Evolutionary conservation across 2,113 vertebrate species (phyloP), one percentile per base, ranked within the genome.

Genomic region (Hippocampus abdominalis): DNA sequence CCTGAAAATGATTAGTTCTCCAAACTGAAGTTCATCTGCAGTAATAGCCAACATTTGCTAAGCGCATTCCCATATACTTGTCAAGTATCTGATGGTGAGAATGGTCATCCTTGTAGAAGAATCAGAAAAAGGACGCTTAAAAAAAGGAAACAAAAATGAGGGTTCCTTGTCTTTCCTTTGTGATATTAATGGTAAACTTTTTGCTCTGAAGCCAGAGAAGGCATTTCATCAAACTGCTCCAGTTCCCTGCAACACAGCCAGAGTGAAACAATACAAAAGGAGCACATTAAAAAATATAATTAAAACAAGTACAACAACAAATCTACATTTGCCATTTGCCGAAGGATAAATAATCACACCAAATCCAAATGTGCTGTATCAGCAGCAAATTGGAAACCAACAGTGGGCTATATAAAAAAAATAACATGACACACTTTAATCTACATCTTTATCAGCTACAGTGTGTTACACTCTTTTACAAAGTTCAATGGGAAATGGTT

Each of bases 221-320:
- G 49, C 11, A 54, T 11, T 4, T 40, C 66, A 3, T 44, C 49
- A 10, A 49, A 11, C 48, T 16, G 49, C 65, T 13, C 1, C 63
- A 56, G 54, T 66, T 46, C 39, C 57, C 77, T 74, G 11, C 54
- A 72, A 60, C 15, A 53, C 46, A 46, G 40, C 59, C 1, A 77
- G 36, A 69, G 20, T 64, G 6, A 71, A 3, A 66, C 0, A 72
- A 36, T 1, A 70, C 0, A 66, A 3, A 64, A 15, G 27, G 11
- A 66, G 21, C 1, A 21, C 20, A 21, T 40, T 15, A 44, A 32
- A 44, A 7, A 8, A 53, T 0, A 23, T 15, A 15, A 10, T 32
- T 29, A 21, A 73, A n/a, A 56, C 3, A 62, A 4, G 59, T n/a
- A 21, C 15, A 60, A 9, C 13, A 16, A 29, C 12, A 57, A 56